Base-by-base conservation (phyloP, 1,140 invertebrate species). In the Drosophila prosaltans region DNA sequence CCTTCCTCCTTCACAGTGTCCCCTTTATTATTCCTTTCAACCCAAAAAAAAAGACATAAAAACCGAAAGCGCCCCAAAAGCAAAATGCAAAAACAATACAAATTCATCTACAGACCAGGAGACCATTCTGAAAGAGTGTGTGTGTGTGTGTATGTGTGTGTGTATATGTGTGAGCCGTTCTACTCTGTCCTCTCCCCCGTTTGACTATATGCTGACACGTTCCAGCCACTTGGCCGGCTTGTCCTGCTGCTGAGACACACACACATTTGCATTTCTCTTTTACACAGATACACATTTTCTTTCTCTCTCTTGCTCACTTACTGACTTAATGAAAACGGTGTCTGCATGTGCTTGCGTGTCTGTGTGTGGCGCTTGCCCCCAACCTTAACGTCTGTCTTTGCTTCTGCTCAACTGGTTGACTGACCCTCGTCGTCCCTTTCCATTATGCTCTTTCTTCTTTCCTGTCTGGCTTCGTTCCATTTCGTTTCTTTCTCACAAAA, bases 21-120 rank as follows among this genome's bases (percentile, higher is more conserved):
- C 8, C 45, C 45, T 51, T 51, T 51, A 40, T 30, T 70, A 66
- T 71, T 65, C 75, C 73, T 48, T 78, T 62, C 58, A 75, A n/a
- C 32, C n/a, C 24, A 62, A 62, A 28, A 39, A 60, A 24, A 45
- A 28, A 62, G 54, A 62, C 61, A 57, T 28, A 67, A 83, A 86
- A 86, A 72, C 79, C 32, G 54, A 80, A 78, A 88, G 84, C 84
- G 84, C 84, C 82, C 84, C 84, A 89, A 88, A 88, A 88, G 80
- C 80, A 84, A 51, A 89, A 88, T 89, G 80, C 84, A 89, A 88
- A 51, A 89, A 88, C 83, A 88, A 88, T 89, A 86, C 83, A 88
- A 88, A 80, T 89, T 88, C 83, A 88, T 82, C 80, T 76, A 83
- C 83, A 82, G 66, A 79, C 67, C 16, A 60, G 61, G 11, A 72